phyloP scores from a whole-genome alignment of 2,888 invertebrate genomes.

The Caenorhabditis becei region DNA sequence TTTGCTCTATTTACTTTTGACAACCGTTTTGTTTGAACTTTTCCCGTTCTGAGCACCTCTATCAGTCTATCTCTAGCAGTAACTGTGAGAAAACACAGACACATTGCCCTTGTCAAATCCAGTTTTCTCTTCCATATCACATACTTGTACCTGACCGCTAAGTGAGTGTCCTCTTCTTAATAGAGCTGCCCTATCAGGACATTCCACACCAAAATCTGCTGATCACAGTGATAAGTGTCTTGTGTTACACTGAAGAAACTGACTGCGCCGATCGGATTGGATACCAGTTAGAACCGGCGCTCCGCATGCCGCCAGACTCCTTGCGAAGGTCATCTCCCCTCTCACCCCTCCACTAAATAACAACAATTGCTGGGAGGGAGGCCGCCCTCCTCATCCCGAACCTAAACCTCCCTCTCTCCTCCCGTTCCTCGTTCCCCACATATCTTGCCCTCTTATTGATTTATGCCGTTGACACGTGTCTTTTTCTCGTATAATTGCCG shows the following conservation, averaged over 20 bases:
- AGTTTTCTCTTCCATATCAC: slow-evolving; percentile 9
- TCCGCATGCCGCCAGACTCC: slow-evolving; percentile 46
- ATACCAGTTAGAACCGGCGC: slow-evolving; percentile 51
- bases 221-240: slow-evolving; percentile 46
- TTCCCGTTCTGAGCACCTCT: slow-evolving; percentile 9
- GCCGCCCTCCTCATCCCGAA: slow-evolving; percentile 38
- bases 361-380: slow-evolving; percentile 40
- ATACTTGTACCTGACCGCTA: slow-evolving; percentile 16
- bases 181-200: slow-evolving; percentile 41
- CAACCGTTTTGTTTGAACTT: slow-evolving; percentile 44
- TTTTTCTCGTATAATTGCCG: slow-evolving; percentile 16
- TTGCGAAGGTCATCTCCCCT: slow-evolving; percentile 44
- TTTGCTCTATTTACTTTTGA: slow-evolving; percentile 42
- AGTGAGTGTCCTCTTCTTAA: slow-evolving; percentile 10
- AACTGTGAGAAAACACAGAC: neutral
- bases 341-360: slow-evolving; percentile 43
- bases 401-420: slow-evolving; percentile 28
- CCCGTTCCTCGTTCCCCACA: slow-evolving; percentile 15
- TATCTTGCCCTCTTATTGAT: slow-evolving; percentile 44
- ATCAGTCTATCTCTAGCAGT: slow-evolving; percentile 4
- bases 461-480: slow-evolving; percentile 40
- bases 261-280: slow-evolving; percentile 16
- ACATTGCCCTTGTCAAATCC: neutral
- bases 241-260: slow-evolving; percentile 14
- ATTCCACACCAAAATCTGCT: slow-evolving; percentile 35